Evolutionary conservation across 1,140 invertebrate species (phyloP), one percentile per base, ranked within the genome.

Genomic region (Cepaea nemoralis): DNA sequence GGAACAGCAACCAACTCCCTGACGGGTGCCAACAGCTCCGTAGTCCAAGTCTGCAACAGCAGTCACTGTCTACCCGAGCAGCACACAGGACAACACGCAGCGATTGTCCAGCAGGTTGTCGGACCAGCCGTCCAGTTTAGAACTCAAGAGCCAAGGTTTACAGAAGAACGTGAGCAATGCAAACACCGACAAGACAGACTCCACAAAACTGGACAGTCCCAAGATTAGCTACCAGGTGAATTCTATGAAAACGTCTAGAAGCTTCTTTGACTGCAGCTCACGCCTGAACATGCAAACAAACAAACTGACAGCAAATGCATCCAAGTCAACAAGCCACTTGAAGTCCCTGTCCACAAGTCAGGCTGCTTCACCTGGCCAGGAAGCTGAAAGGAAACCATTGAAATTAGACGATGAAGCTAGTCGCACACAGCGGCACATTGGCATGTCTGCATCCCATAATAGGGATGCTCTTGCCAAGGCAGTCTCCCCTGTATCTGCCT

Each of bases 21-120:
- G 22, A 31, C 59, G 6, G 33, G 16, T 27, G 16, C 33, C n/a
- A 63, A 6, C 27, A 31, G n/a, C 16, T 27, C n/a, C 33, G 69
- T 69, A 39, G 1, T n/a, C 33, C 0, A 76, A 66, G 63, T 77
- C 45, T 75, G 82, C 71, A 42, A 76, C 73, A 8, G 35, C 78
- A 22, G 39, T 27, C 35, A 74, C 40, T n/a, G n/a, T n/a, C 37
- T 63, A 27, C 37, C 42, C 77, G 8, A 70, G 79, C 27, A 40
- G 66, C n/a, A 77, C 45, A 42, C 19, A 39, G 6, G 77, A 71
- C 10, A 67, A n/a, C n/a, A 22, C 33, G 10, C 50, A 77, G 12
- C 63, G 1, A 5, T 27, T 55, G 1, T 50, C 45, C 27, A 42
- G 12, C n/a, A 77, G 73, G 22, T 45, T 19, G 22, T 8, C 48